A percentile compares a stretch with the other conserved stretches of the same genome.
Evolutionary conservation across 2,888 invertebrate genomes (phyloP).

Genomic region (Caenorhabditis sp.): DNA sequence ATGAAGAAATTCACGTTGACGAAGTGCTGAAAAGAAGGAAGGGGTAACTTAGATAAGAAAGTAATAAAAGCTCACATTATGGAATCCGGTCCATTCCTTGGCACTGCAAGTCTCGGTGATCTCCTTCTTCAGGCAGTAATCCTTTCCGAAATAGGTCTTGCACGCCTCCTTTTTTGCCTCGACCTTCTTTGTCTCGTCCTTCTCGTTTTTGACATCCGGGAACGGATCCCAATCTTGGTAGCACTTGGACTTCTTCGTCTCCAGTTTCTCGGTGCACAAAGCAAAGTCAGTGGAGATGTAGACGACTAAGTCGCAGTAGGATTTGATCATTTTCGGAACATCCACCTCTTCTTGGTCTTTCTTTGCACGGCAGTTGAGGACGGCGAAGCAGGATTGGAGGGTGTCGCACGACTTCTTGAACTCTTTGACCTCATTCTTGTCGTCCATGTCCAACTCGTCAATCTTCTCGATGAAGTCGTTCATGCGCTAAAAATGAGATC

Average conservation of each 20-base stretch:
- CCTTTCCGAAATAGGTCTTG: slow-evolving; percentile 31
- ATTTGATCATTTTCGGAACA: background rate
- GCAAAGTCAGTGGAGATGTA: slow-evolving; percentile 14
- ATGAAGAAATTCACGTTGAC: slow-evolving; percentile 10
- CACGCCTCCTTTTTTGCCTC: slow-evolving; percentile 14
- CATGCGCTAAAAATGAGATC: slow-evolving; percentile 7
- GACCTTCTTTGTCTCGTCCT: slow-evolving; percentile 2
- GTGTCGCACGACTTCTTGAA: slow-evolving; percentile 22
- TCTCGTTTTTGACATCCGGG: background rate
- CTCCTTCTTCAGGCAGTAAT: slow-evolving; percentile 24
- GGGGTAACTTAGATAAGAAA: background rate
- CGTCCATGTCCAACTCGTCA: slow-evolving; percentile 19
- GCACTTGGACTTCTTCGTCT: slow-evolving; percentile 11
- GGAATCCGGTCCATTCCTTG: slow-evolving; percentile 21
- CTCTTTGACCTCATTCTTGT: slow-evolving; percentile 16
- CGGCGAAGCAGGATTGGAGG: background rate
- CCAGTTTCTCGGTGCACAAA: slow-evolving; percentile 12
- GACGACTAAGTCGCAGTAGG: slow-evolving; percentile 20
- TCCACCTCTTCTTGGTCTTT: background rate
- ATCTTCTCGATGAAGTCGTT: slow-evolving; percentile 20
- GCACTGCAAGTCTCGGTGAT: slow-evolving; percentile 24
- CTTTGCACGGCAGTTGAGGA: background rate
- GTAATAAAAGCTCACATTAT: slow-evolving; percentile 8
- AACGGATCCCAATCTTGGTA: slow-evolving; percentile 30
- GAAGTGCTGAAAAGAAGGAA: slow-evolving; percentile 27